These are phyloP conservation scores for Cossypha heuglini DNA, from an alignment of 2,797 vertebrate genomes.

Conservation along the genomic window DNA sequence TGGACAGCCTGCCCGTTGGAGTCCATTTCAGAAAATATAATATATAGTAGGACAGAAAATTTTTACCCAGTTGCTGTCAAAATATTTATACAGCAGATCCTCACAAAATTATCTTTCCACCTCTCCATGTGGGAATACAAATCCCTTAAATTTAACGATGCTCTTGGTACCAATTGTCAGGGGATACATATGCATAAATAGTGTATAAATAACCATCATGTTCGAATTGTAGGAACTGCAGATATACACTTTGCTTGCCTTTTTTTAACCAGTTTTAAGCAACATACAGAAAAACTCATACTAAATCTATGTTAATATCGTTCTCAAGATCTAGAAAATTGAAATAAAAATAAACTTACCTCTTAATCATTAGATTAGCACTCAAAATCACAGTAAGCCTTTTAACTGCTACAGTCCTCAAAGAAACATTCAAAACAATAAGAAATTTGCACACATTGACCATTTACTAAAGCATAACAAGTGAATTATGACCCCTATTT, in stretches of 20 bases:
- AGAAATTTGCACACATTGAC: background rate
- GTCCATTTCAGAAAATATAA: background rate
- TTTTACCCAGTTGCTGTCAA: background rate
- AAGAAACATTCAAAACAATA: background rate
- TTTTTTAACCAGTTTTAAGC: background rate
- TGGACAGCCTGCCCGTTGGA: background rate
- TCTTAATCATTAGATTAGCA: background rate
- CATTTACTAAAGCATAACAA: background rate
- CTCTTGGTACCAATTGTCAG: background rate
- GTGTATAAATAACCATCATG: background rate
- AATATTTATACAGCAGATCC: constrained; percentile 9
- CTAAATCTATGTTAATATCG: background rate
- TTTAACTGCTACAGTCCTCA: background rate
- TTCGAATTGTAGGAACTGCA: background rate
- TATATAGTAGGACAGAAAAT: background rate
- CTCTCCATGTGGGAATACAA: background rate
- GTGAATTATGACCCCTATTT: background rate
- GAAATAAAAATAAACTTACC: background rate
- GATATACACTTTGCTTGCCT: background rate
- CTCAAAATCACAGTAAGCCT: background rate
- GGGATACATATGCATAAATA: background rate
- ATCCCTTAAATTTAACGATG: constrained; percentile 29
- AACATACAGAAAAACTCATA: background rate
- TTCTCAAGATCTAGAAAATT: background rate
- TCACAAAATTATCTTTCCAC: constrained; percentile 4